phyloP scores from a whole-genome alignment of 2,888 invertebrate genomes.

The Lysandra coridon region DNA sequence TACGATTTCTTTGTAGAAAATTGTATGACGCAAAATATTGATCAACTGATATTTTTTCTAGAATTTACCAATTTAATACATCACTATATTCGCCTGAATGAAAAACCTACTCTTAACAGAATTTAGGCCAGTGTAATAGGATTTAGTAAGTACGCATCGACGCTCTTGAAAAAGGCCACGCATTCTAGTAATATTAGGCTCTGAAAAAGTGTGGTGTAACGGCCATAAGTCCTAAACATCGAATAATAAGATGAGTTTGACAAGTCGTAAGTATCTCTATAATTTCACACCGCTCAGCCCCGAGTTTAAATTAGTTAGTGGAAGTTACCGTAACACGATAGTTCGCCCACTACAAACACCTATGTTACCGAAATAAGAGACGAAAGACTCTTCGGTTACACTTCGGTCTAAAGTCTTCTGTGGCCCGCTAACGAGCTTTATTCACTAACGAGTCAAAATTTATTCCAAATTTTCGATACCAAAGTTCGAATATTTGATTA shows the following conservation, averaged over 20 bases:
- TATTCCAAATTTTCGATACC: not conserved
- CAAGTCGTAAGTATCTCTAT: slow-evolving; percentile 22
- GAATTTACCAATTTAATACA: not conserved
- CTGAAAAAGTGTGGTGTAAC: not conserved
- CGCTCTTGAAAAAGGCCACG: too few species aligned
- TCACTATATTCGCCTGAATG: too few species aligned
- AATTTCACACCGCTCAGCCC: slow-evolving; percentile 21
- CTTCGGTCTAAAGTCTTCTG: not conserved
- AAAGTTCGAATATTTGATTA: too few species aligned
- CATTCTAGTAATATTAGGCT: too few species aligned
- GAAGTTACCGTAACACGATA: not conserved
- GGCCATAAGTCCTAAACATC: not conserved
- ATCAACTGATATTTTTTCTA: not conserved
- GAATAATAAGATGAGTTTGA: slow-evolving; percentile 21
- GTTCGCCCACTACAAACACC: slow-evolving; percentile 16
- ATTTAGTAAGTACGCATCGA: not conserved
- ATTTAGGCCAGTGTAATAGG: not conserved
- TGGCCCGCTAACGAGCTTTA: not conserved
- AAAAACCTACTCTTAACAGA: too few species aligned
- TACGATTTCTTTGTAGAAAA: not conserved
- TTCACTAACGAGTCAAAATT: not conserved
- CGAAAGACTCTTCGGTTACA: not conserved
- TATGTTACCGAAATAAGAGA: slow-evolving; percentile 10
- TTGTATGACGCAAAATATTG: not conserved
- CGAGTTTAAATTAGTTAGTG: slow-evolving; percentile 23